phyloP scores from a whole-genome alignment of 2,113 vertebrate species.

The Rhinichthys klamathensis region DNA sequence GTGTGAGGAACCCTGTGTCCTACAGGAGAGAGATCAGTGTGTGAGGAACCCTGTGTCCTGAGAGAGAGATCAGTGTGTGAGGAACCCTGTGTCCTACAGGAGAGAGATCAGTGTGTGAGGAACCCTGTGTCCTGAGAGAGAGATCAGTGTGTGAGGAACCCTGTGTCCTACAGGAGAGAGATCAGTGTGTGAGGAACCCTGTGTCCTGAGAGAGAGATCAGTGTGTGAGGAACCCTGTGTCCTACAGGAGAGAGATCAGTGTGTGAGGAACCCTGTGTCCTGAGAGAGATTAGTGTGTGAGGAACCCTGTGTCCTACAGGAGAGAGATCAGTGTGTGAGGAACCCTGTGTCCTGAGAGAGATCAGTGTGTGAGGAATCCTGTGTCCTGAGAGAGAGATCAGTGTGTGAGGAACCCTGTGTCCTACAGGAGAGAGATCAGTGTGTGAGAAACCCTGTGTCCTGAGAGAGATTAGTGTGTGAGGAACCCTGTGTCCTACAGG shows the following conservation, averaged over 20 bases:
- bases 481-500: slow-evolving; percentile 85
- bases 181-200: slow-evolving; percentile 80
- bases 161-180: no score
- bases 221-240: no score
- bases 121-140: slow-evolving; percentile 84
- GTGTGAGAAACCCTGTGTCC: no score
- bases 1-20: no score
- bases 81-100: no score
- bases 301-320: no score
- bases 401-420: slow-evolving; percentile 84
- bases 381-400: no score
- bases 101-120: slow-evolving; percentile 60
- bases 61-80: background rate
- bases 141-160: background rate
- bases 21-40: no score
- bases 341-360: slow-evolving; percentile 84
- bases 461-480: slow-evolving; percentile 56
- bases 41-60: slow-evolving; percentile 90
- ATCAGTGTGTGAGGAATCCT: background rate
- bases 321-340: slow-evolving; percentile 60
- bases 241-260: no score
- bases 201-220: slow-evolving; percentile 74
- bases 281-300: slow-evolving; percentile 51
- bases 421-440: slow-evolving; percentile 68
- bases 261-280: slow-evolving; percentile 89